Evolutionary conservation across 2,113 vertebrate species (phyloP), one percentile per base, ranked within the genome.

Genomic region (Benitochromis conjunctus): DNA sequence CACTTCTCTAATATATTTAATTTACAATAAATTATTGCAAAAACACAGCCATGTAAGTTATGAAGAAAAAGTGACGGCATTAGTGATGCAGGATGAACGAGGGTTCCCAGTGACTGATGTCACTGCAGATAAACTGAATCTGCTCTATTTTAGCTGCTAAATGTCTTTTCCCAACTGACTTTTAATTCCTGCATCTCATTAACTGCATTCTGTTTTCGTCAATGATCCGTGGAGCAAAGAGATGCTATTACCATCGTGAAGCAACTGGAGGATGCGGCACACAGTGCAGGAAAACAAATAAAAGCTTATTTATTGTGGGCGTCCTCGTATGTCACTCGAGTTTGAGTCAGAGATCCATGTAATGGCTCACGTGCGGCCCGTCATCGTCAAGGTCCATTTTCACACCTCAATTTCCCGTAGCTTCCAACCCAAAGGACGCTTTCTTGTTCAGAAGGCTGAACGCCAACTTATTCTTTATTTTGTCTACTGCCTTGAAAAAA

Each of bases 351-450:
- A 81, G 31, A 79, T 34, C 19, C n/a, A 6, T 18, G 29, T 24
- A 41, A 43, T 4, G 55, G 38, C 7, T 57, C 84, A 86, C 81
- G 51, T 53, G 79, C 21, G 0, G 82, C 26, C 2, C 24, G 29
- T 18, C 18, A 64, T 77, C 80, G 53, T 54, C 48, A 24, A 9
- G 13, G 43, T 9, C 62, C 64, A 84, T 88, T 93, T 91, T 82
- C 54, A 3, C 12, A 82, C 36, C 5, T 48, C 82, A 76, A 86
- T 69, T 92, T 82, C 71, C 54, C 10, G 26, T 56, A n/a, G 51
- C 53, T 43, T 79, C 76, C 24, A 53, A 71, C 69, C 36, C 62
- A 71, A 78, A 71, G 43, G 26, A 69, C 29, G 48, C 31, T 55
- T 77, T 36, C 6, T 36, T 66, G 18, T 56, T 57, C 38, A 66